These are phyloP conservation scores for Falco naumanni DNA, from an alignment of 2,797 vertebrate genomes.

Conservation along the genomic window DNA sequence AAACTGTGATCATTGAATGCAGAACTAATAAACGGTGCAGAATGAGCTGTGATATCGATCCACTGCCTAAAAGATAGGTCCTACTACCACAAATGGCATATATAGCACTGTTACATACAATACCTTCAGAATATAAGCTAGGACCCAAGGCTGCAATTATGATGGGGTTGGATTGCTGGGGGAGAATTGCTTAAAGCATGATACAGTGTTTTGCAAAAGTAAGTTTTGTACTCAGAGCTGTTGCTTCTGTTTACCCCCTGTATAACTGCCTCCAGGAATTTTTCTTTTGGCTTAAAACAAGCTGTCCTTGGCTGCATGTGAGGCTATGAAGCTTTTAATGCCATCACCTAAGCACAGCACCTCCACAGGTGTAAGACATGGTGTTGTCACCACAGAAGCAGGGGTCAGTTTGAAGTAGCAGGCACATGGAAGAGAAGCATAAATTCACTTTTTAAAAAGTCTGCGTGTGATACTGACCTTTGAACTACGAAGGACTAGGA, in stretches of 20 bases:
- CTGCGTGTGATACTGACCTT: not conserved
- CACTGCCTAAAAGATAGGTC: not conserved
- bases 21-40: not conserved
- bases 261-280: not conserved
- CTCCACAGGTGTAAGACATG: not conserved
- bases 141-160: not conserved
- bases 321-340: not conserved
- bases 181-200: not conserved
- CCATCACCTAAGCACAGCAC: not conserved
- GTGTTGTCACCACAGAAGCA: rapidly evolving
- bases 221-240: not conserved
- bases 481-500: not conserved
- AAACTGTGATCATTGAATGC: not conserved
- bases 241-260: not conserved
- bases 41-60: not conserved
- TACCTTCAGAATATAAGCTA: not conserved
- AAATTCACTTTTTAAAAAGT: not conserved
- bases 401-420: not conserved
- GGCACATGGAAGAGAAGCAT: not conserved
- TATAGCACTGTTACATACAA: not conserved
- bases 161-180: not conserved
- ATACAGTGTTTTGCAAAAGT: rapidly evolving
- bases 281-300: not conserved
- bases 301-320: not conserved
- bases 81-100: not conserved